Percentiles rank a stretch among this genome's conserved stretches.
phyloP scores from a whole-genome alignment of 2,113 vertebrate species.

The Ctenomys sociabilis region DNA sequence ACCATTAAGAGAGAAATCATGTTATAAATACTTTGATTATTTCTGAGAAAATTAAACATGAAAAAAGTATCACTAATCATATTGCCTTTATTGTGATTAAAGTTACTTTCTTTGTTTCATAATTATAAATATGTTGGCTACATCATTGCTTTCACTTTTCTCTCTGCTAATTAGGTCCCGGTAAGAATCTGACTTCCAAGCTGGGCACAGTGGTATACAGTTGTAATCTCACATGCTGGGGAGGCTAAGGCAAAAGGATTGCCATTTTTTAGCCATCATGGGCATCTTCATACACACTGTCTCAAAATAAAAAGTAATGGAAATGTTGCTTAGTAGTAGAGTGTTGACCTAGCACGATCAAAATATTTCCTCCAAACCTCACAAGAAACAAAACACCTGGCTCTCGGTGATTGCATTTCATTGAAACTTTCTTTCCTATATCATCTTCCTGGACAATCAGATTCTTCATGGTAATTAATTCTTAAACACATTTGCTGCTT shows the following conservation, averaged over 20 bases:
- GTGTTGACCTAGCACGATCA: neutral
- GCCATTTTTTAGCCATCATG: neutral
- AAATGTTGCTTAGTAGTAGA: neutral
- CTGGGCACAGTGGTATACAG: neutral
- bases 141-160: slow-evolving; percentile 34
- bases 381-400: neutral
- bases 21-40: slow-evolving; percentile 2
- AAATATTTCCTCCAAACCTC: neutral
- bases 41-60: slow-evolving; percentile 14
- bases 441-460: neutral
- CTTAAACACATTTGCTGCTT: neutral
- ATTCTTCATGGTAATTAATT: slow-evolving; percentile 20
- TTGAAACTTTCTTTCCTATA: neutral
- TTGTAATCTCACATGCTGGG: neutral
- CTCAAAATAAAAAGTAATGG: neutral
- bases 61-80: neutral
- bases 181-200: neutral
- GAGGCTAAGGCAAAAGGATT: neutral
- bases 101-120: neutral
- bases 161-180: neutral
- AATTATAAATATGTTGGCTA: neutral
- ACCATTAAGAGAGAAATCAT: slow-evolving; percentile 10
- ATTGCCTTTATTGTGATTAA: neutral
- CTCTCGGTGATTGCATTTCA: neutral
- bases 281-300: neutral